Base-by-base conservation (phyloP, 2,797 vertebrate species). In the Neoniphon sammara region DNA sequence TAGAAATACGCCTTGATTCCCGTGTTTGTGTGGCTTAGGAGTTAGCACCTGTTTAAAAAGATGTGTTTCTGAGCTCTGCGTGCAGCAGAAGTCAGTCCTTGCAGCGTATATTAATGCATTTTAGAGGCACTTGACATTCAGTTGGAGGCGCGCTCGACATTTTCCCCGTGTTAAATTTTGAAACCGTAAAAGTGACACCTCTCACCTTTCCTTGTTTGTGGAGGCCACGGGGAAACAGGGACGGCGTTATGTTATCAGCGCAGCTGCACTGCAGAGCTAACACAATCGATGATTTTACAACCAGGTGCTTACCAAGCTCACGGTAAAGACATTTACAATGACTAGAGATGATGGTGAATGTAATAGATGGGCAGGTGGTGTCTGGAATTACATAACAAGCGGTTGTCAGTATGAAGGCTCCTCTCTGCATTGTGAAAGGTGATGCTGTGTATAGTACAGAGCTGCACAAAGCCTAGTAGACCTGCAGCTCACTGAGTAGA, bases 381-480 rank as follows among this genome's bases (percentile, higher is more conserved):
- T 42, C 11, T 12, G 58, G 23, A 18, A 5, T 62, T 21, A 47
- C 12, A 10, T 15, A 39, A 21, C 39, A 56, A 3, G 54, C 65
- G 56, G 56, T 46, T 27, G 3, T 34, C 7, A 2, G 18, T 27
- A 8, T 23, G 52, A 70, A 57, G 65, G 7, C 50, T 60, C 56
- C 36, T 47, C 20, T 25, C 50, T 59, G 70, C 42, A 18, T 30
- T 20, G 59, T 72, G 34, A 70, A 14, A 21, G 47, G 2, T 21
- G 52, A 52, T 57, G n/a, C 47, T 18, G 25, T 31, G 27, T 31
- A 31, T 14, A 17, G 25, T 55, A 55, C 25, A 14, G 25, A 27
- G 25, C 52, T 11, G 21, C 52, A 23, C 12, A 27, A 15, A 55
- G 14, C 23, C 53, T 23, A 21, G 10, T 21, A 53, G 23, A 27